Conservation (phyloP, 1,140 invertebrate genomes). For the Drosophila gunungcola region DNA sequence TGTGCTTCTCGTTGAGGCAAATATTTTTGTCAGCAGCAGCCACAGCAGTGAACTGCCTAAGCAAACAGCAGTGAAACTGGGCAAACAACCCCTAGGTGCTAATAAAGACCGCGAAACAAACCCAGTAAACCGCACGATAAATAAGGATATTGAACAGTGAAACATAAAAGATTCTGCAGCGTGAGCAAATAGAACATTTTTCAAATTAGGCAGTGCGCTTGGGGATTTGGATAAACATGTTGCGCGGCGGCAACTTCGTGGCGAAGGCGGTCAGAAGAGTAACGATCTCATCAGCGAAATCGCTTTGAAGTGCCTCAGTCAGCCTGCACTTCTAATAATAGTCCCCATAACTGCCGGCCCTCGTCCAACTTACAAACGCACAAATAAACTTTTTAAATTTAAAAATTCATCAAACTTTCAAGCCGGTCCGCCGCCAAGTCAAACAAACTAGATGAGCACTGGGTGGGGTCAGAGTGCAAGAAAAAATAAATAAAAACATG, state of each 20-base stretch:
- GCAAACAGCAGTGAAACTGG: conserved; percentile 32
- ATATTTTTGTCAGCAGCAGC: conserved; percentile 31
- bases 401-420: conserved; percentile 84
- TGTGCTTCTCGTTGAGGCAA: conserved; percentile 12
- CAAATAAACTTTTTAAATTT: conserved; percentile 84
- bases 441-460: conserved; percentile 60
- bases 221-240: conserved; percentile 45
- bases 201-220: conserved; percentile 22
- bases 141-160: conserved; percentile 57
- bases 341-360: conserved; percentile 11
- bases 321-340: conserved; percentile 61
- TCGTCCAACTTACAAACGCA: conserved; percentile 70
- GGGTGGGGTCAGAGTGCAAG: conserved; percentile 39
- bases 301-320: conserved; percentile 49
- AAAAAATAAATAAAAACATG: conserved; percentile 38
- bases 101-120: conserved; percentile 34
- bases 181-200: conserved; percentile 39
- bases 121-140: conserved; percentile 38
- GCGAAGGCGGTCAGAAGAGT: conserved; percentile 10
- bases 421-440: conserved; percentile 46
- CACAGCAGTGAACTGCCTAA: conserved; percentile 19
- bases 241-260: conserved; percentile 1
- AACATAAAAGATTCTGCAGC: conserved; percentile 45
- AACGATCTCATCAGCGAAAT: conserved; percentile 9
- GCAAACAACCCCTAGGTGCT: conserved; percentile 45